phyloP scores from a whole-genome alignment of 2,888 invertebrate genomes.

The Sialis fuliginosa region DNA sequence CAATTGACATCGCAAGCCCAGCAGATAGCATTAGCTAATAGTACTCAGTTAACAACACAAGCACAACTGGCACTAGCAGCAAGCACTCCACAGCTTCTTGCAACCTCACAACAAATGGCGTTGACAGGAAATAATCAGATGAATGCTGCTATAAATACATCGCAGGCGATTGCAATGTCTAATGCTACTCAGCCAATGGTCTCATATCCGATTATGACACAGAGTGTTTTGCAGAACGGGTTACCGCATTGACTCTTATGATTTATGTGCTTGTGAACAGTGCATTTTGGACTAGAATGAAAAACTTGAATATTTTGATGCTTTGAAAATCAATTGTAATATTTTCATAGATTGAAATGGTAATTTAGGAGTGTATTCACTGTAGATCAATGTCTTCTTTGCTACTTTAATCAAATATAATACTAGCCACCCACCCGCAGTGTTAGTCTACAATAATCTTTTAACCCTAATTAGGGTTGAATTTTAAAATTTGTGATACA shows the following conservation, averaged over 20 bases:
- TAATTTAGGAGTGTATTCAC: too few relatives aligned
- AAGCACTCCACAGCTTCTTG: constrained; percentile 18
- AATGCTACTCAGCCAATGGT: constrained; percentile 41
- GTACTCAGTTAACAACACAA: constrained; percentile 19
- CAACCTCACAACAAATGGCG: constrained; percentile 19
- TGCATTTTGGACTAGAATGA: too few relatives aligned
- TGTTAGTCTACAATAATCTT: too few relatives aligned
- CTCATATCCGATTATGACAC: constrained; percentile 48
- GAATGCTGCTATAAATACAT: constrained; percentile 25
- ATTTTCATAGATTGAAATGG: too few relatives aligned
- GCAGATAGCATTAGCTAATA: constrained; percentile 18
- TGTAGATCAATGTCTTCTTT: too few relatives aligned
- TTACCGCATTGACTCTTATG: constrained; percentile 6
- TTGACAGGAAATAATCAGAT: constrained; percentile 21
- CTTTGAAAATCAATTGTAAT: too few relatives aligned
- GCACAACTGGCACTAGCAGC: constrained; percentile 21
- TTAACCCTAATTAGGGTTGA: too few relatives aligned
- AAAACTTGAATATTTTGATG: too few relatives aligned
- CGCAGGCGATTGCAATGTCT: constrained; percentile 36
- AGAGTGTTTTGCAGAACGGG: constrained; percentile 24
- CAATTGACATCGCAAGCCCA: constrained; percentile 19
- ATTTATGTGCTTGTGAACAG: too few relatives aligned
- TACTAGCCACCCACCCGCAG: too few relatives aligned
- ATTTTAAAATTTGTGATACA: too few relatives aligned
- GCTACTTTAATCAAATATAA: too few relatives aligned